Evolutionary conservation across 2,113 vertebrate genomes (phyloP), one percentile per base, ranked within the genome.

Genomic region (Oryzias woworae): DNA sequence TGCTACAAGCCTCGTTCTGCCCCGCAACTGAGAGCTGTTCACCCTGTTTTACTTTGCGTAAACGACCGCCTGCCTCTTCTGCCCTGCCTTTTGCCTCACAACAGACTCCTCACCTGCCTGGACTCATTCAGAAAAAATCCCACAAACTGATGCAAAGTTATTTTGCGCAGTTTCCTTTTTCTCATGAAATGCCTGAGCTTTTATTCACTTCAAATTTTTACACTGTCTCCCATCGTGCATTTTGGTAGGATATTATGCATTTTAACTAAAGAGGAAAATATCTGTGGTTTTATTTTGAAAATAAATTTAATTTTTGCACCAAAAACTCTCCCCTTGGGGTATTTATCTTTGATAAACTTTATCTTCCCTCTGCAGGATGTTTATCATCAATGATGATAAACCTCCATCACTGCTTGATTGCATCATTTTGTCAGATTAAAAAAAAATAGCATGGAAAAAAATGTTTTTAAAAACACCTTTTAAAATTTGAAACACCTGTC

Each of bases 11-110:
- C 55, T 76, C 77, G 79, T 49, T 73, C 87, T 59, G 88, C 91
- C 67, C 85, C 90, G 77, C 86, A 91, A 81, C 89, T 87, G 63
- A 81, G 89, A 54, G 53, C 63, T 10, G 6, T 60, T 68, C 89
- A 84, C 62, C 69, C 84, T 31, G 6, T 58, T 77, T 79, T 52
- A 43, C 59, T 63, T 54, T 1, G 24, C 68, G 57, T 58, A 36
- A 12, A 61, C 63, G 67, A 66, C 75, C 61, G 47, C 62, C 73
- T 71, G 45, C 59, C 58, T 71, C 71, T 36, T 45, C 54, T 63
- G 66, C 75, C 68, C 69, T 7, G 48, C 58, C 20, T 24, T 62
- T 55, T 62, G 58, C 58, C n/a, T 73, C 65, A 42, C 59, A 47
- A 62, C 69, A 57, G 57, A 14, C 71, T 58, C 71, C 57, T 73